Percentiles rank a stretch among this genome's conserved stretches.
Conservation (phyloP, 2,888 invertebrate species). For the Dyspetes luteomarginatus region DNA sequence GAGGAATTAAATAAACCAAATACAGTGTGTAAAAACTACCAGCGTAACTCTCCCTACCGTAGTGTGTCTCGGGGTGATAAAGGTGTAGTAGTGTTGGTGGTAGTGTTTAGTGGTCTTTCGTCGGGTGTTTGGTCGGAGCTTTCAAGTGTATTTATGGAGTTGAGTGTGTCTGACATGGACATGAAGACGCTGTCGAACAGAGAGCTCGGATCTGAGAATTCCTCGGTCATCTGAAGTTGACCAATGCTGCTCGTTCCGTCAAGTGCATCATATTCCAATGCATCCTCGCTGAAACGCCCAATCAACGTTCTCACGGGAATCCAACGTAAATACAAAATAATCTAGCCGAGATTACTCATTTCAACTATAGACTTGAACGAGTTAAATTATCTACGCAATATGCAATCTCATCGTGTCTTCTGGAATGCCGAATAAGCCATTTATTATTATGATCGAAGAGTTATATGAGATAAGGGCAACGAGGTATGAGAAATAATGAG, state of each 20-base stretch:
- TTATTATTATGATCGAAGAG: background rate
- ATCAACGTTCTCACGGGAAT: constrained; percentile 54
- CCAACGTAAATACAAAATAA: constrained; percentile 1
- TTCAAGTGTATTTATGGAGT: constrained; percentile 83
- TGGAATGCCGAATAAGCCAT: background rate
- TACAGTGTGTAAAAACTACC: constrained; percentile 28
- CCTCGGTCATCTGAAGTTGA: constrained; percentile 78
- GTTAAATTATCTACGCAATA: background rate
- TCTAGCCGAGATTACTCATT: constrained; percentile 5
- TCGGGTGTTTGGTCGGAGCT: constrained; percentile 83
- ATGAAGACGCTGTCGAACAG: constrained; percentile 82
- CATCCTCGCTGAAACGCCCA: constrained; percentile 80
- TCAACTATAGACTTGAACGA: background rate
- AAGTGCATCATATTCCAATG: constrained; percentile 72
- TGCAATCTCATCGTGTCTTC: background rate
- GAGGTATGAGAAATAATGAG: background rate
- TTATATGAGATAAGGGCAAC: background rate
- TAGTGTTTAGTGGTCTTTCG: constrained; percentile 82
- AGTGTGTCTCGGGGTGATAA: constrained; percentile 77
- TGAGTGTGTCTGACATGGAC: constrained; percentile 83
- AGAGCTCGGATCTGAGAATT: constrained; percentile 80
- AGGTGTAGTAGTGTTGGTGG: constrained; percentile 81
- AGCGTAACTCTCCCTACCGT: constrained; percentile 78
- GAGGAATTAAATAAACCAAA: background rate
- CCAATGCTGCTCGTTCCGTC: constrained; percentile 75